Conservation (phyloP, 2,888 invertebrate species). For the Drosophila gaucha region DNA sequence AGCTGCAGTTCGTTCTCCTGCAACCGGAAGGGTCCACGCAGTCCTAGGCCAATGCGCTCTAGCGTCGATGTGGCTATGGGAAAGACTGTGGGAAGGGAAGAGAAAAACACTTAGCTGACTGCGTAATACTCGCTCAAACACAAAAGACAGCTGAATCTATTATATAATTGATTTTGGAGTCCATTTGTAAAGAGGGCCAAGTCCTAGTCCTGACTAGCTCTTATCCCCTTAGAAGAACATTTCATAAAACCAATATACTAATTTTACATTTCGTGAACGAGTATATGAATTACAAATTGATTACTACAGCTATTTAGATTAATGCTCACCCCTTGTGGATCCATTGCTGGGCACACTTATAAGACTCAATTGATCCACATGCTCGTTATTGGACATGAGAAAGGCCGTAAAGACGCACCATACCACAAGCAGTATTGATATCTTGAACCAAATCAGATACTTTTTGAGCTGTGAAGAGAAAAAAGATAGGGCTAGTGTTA, state of each 20-base stretch:
- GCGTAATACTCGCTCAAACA: neutral
- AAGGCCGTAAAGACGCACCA: constrained; percentile 90
- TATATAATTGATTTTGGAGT: no score
- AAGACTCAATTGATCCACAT: constrained; percentile 87
- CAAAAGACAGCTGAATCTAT: neutral
- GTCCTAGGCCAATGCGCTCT: constrained; percentile 85
- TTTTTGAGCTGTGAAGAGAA: constrained; percentile 66
- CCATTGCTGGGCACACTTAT: constrained; percentile 86
- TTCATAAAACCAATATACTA: no score
- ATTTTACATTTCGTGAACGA: no score
- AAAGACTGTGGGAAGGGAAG: constrained; percentile 63
- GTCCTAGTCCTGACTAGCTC: no score
- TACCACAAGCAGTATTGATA: constrained; percentile 86
- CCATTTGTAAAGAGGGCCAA: no score
- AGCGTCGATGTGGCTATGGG: constrained; percentile 80
- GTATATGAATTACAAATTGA: neutral
- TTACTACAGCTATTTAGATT: neutral
- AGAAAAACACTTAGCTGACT: neutral
- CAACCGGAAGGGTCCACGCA: constrained; percentile 88
- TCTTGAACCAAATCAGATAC: constrained; percentile 84
- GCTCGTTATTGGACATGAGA: constrained; percentile 89
- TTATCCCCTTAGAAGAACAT: no score
- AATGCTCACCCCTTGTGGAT: constrained; percentile 63
- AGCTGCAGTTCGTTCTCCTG: constrained; percentile 83
- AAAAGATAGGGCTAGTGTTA: no score